These are phyloP conservation scores for Acheta domesticus DNA, from an alignment of 2,888 invertebrate genomes.

Conservation along the genomic window DNA sequence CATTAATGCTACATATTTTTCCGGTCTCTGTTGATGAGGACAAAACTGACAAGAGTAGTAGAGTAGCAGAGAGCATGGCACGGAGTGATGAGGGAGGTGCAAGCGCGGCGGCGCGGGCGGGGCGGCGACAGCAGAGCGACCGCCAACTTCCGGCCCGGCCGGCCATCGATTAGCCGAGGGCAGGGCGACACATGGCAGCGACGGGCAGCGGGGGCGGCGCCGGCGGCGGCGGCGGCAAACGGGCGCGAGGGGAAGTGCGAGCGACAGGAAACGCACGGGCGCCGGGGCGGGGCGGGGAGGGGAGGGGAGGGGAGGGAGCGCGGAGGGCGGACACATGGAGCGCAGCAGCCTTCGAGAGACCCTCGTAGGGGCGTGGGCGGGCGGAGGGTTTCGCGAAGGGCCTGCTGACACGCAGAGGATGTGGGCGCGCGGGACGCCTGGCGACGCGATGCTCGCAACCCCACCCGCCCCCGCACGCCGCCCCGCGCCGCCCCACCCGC, in stretches of 20 bases:
- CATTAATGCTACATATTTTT: no score
- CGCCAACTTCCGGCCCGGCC: neutral
- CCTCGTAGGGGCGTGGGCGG: neutral
- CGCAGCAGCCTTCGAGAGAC: no score
- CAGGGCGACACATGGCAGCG: slow-evolving; percentile 3
- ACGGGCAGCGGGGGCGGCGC: neutral
- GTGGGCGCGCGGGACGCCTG: no score
- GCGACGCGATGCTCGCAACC: no score
- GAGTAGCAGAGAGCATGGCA: no score
- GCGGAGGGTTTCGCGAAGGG: neutral
- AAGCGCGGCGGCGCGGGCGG: no score
- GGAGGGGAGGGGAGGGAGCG: neutral
- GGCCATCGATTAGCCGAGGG: slow-evolving; percentile 6
- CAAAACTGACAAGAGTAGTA: no score
- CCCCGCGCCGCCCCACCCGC: no score
- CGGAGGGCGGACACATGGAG: neutral
- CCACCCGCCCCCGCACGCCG: no score
- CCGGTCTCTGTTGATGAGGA: no score
- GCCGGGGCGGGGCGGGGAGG: neutral
- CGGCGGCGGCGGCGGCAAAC: neutral
- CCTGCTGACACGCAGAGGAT: neutral
- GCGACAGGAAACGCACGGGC: neutral
- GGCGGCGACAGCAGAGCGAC: no score
- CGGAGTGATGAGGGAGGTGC: no score
- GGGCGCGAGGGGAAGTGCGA: neutral